A percentile compares a stretch with the other conserved stretches of the same genome.
phyloP scores from a whole-genome alignment of 37 sponge, comb jelly and placozoan species.

The Ianthella basta region DNA sequence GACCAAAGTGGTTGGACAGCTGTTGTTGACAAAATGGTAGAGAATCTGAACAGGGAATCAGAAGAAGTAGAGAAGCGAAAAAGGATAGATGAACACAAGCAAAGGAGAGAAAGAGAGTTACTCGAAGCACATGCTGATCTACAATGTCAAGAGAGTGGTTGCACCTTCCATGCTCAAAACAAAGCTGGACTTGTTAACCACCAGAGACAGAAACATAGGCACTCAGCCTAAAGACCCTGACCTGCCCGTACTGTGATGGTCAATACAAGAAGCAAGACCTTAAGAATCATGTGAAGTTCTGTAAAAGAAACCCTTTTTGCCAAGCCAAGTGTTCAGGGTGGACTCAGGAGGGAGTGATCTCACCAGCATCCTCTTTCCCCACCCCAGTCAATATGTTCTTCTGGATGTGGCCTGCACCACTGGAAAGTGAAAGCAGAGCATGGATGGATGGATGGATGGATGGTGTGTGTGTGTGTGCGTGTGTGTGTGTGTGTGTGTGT shows the following conservation, averaged over 20 bases:
- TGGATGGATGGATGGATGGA: too few relatives aligned
- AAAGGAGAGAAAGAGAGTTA: not conserved
- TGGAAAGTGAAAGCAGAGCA: too few relatives aligned
- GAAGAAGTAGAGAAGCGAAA: not conserved
- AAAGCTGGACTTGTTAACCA: conserved; percentile 10
- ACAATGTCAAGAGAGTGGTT: not conserved
- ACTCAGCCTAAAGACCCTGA: not conserved
- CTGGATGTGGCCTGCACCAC: too few relatives aligned
- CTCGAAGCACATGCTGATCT: not conserved
- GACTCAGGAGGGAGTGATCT: too few relatives aligned
- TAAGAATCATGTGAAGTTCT: not conserved
- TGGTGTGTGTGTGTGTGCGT: too few relatives aligned
- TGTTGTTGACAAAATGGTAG: not conserved
- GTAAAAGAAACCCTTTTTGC: too few relatives aligned
- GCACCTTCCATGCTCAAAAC: not conserved
- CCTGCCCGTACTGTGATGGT: not conserved
- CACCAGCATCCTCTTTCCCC: too few relatives aligned
- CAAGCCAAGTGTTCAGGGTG: too few relatives aligned
- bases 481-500: too few relatives aligned
- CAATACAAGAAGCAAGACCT: not conserved
- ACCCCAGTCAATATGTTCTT: too few relatives aligned
- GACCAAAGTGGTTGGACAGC: not conserved
- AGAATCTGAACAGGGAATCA: not conserved
- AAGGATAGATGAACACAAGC: not conserved
- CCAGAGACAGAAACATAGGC: not conserved